Conservation (phyloP, 2,797 vertebrate species). For the Triplophysa yarkandensis region DNA sequence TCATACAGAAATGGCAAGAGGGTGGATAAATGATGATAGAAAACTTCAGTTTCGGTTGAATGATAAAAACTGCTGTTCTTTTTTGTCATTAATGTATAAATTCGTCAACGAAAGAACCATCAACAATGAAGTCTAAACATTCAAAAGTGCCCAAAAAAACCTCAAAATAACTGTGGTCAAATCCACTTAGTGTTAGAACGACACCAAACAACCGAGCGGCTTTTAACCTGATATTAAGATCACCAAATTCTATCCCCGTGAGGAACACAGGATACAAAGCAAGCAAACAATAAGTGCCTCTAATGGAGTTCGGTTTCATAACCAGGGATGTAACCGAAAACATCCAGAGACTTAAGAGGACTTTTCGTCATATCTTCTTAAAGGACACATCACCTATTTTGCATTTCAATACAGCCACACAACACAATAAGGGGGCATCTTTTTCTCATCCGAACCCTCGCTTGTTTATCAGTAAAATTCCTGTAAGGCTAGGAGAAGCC, state of each 20-base stretch:
- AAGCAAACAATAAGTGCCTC: conserved; percentile 21
- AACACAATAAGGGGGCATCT: neutral
- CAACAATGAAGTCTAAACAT: too few relatives aligned
- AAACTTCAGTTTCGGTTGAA: too few relatives aligned
- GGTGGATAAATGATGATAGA: too few relatives aligned
- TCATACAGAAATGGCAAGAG: too few relatives aligned
- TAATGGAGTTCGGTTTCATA: conserved; percentile 4
- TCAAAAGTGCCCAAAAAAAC: conserved; percentile 26
- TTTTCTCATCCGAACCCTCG: conserved; percentile 29
- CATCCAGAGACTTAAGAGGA: neutral
- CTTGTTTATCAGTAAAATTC: conserved; percentile 47
- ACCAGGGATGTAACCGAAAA: neutral
- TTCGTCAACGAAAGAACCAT: too few relatives aligned
- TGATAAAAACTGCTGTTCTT: too few relatives aligned
- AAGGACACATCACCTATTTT: neutral
- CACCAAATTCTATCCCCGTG: conserved; percentile 49
- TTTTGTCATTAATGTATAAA: too few relatives aligned
- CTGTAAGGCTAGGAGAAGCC: conserved; percentile 46
- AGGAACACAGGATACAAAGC: neutral
- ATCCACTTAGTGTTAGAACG: conserved; percentile 19
- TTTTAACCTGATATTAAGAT: conserved; percentile 43
- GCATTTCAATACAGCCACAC: neutral
- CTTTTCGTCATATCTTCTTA: neutral
- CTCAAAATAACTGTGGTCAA: conserved; percentile 11
- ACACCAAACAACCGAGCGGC: conserved; percentile 41